Percentiles rank a stretch among this genome's conserved stretches.
These are phyloP conservation scores for Oncorhynchus mykiss DNA, from an alignment of 2,113 vertebrate species.

Conservation along the genomic window DNA sequence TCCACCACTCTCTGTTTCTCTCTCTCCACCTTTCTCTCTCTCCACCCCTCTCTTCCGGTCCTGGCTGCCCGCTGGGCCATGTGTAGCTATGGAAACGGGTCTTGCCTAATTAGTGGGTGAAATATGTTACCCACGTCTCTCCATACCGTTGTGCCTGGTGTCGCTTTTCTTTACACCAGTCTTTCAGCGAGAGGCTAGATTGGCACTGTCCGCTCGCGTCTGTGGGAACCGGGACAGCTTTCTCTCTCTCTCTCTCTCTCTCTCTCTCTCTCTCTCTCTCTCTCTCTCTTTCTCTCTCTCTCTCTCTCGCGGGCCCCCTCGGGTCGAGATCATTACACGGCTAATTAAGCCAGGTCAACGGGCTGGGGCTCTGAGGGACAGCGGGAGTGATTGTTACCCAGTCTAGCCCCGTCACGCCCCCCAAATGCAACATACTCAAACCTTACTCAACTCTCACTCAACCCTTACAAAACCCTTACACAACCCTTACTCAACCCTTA, in stretches of 20 bases:
- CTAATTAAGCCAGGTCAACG: slow-evolving; percentile 74
- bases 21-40: background rate
- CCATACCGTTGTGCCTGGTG: slow-evolving; percentile 32
- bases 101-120: slow-evolving; percentile 48
- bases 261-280: too few species aligned
- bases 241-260: background rate
- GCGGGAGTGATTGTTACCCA: slow-evolving; percentile 53
- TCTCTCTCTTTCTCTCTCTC: too few species aligned
- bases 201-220: slow-evolving; percentile 58
- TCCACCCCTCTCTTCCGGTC: background rate
- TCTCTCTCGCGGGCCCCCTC: slow-evolving; percentile 50
- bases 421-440: background rate
- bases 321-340: slow-evolving; percentile 75
- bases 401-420: slow-evolving; percentile 44
- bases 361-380: slow-evolving; percentile 62
- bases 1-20: slow-evolving; percentile 25
- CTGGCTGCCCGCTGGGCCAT: slow-evolving; percentile 26
- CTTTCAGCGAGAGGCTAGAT: slow-evolving; percentile 58
- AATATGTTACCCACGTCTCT: slow-evolving; percentile 29
- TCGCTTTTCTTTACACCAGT: slow-evolving; percentile 43
- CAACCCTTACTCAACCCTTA: too few species aligned
- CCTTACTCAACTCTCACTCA: background rate
- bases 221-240: slow-evolving; percentile 63
- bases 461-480: too few species aligned
- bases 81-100: slow-evolving; percentile 40